Base-by-base conservation (phyloP, 2,888 invertebrate species). In the Crioceris asparagi region DNA sequence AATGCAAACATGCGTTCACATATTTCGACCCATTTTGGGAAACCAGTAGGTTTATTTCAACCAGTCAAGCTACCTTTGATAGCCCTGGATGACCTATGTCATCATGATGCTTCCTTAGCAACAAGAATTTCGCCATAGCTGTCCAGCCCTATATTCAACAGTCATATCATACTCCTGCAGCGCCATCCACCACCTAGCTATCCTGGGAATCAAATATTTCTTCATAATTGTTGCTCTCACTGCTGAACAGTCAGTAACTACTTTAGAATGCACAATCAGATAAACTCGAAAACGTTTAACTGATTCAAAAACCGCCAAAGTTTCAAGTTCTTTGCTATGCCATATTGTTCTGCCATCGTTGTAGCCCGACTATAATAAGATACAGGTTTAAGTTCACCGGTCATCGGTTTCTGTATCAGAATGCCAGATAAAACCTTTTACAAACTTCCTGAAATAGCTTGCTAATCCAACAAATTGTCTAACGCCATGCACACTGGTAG, bases 91-190 rank as follows among this genome's bases (percentile, higher is more conserved):
- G n/a, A n/a, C n/a, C n/a, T n/a, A n/a, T 3, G 21, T 53, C 50
- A 26, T n/a, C n/a, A n/a, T n/a, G n/a, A n/a, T n/a, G n/a, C n/a
- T n/a, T n/a, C n/a, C n/a, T n/a, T n/a, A n/a, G 10, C 17, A 40
- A 32, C 10, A n/a, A 14, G 32, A 37, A 37, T 17, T 25, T 31
- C 11, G 21, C 32, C 11, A 23, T 33, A 5, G 31, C 19, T n/a
- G n/a, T n/a, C n/a, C n/a, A n/a, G n/a, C n/a, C n/a, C n/a, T n/a
- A n/a, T n/a, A n/a, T n/a, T n/a, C n/a, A n/a, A n/a, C n/a, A n/a
- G n/a, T n/a, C n/a, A n/a, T n/a, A n/a, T n/a, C n/a, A n/a, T n/a
- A n/a, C n/a, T n/a, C n/a, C n/a, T n/a, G n/a, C n/a, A n/a, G n/a
- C n/a, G n/a, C n/a, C n/a, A n/a, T n/a, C 21, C 21, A 21, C 21